Conservation (phyloP, 2,113 vertebrate species). For the Sinocyclocheilus rhinocerous region DNA sequence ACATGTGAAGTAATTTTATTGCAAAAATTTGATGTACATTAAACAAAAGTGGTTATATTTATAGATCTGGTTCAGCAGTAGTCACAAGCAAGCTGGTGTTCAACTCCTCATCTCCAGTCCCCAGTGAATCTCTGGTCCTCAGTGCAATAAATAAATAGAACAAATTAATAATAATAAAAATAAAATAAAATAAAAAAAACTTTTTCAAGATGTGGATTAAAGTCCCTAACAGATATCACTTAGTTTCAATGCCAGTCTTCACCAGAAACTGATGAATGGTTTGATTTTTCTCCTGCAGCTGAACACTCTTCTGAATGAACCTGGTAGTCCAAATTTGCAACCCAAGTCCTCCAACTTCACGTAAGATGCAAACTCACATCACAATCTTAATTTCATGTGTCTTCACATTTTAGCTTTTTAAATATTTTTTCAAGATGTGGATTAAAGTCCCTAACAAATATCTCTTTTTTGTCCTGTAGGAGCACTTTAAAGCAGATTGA, state of each 20-base stretch:
- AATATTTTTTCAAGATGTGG: neutral
- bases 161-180: too few species aligned
- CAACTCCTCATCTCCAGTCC: constrained; percentile 32
- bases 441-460: neutral
- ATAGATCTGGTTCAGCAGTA: neutral
- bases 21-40: neutral
- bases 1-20: too few species aligned
- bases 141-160: too few species aligned
- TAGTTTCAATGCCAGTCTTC: too few species aligned
- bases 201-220: too few species aligned
- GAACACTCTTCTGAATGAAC: too few species aligned
- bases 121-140: constrained; percentile 29
- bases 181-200: too few species aligned
- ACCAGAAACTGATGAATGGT: too few species aligned
- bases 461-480: neutral
- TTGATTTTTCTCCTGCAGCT: too few species aligned
- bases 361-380: neutral
- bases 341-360: too few species aligned
- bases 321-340: too few species aligned
- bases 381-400: neutral
- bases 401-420: neutral
- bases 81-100: constrained; percentile 24
- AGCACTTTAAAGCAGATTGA: neutral
- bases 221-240: too few species aligned
- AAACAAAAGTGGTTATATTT: neutral